Base-by-base conservation (phyloP, 2,113 vertebrate genomes). In the Onychorhynchus coronatus region DNA sequence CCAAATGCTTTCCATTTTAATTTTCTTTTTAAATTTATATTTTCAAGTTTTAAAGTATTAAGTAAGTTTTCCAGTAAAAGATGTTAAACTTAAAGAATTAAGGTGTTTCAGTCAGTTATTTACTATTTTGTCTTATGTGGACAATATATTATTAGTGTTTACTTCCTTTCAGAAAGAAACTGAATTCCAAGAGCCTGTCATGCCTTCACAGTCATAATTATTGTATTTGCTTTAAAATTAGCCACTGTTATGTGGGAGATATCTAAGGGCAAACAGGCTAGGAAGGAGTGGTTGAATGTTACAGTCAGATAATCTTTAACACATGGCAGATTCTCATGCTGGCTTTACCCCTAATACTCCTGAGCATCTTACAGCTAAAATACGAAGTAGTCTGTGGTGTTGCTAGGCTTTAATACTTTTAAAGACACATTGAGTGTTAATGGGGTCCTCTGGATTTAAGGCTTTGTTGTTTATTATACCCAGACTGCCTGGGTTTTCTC, bases 331-430 rank as follows among this genome's bases (percentile, higher is more conserved):
- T 94, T 84, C 89, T 68, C 81, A 58, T 90, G 71, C 66, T 92
- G 92, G 85, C 80, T 95, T 93, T 88, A 30, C 5, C 53, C 73
- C 85, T 97, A 97, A 96, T 95, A 49, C 75, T 90, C 89, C 82
- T 91, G 91, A 94, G 89, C 91, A 84, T 67, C 89, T 97, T 97
- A 94, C 37, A 75, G 58, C 33, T 95, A 50, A 96, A 92, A 82
- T 14, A 86, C 88, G 91, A 86, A 94, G 86, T 24, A 85, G 92
- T 91, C 94, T 95, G 85, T 66, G 74, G 88, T 94, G 73, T 25
- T 96, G 91, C 65, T 94, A 95, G 89, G 41, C 82, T 56, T 94
- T 97, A 96, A 95, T 96, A 95, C 89, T 89, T 95, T 91, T 81
- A 93, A 97, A 97, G 94, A 91, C 55, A 89, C 86, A 83, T 91